Percentiles rank a stretch among this genome's conserved stretches.
Conservation (phyloP, 1,140 invertebrate species). For the Drosophila teissieri region DNA sequence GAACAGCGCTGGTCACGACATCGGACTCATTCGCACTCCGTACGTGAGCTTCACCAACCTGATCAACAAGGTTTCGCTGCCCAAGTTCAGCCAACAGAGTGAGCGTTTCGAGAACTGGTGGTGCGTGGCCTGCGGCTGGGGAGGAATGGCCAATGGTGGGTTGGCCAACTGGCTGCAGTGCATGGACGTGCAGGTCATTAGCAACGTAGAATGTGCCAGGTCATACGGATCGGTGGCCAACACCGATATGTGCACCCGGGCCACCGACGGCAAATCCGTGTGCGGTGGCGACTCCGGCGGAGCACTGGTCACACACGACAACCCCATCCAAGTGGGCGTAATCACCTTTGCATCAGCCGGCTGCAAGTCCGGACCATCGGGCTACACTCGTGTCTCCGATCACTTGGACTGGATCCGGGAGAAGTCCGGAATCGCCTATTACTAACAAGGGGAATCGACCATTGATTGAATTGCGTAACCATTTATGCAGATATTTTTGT, state of each 20-base stretch:
- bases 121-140: slow-evolving; percentile 60
- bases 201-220: slow-evolving; percentile 17
- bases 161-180: slow-evolving; percentile 41
- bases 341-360: slow-evolving; percentile 18
- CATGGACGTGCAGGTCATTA: slow-evolving; percentile 34
- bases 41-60: slow-evolving; percentile 34
- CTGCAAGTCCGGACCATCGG: slow-evolving; percentile 24
- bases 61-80: slow-evolving; percentile 44
- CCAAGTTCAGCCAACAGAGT: slow-evolving; percentile 16
- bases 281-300: slow-evolving; percentile 42
- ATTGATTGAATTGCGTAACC: too few species aligned
- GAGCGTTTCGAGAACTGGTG: slow-evolving; percentile 43
- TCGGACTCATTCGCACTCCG: slow-evolving; percentile 58
- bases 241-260: slow-evolving; percentile 35
- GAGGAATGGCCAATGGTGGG: slow-evolving; percentile 26
- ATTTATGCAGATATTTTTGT: neutral
- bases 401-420: slow-evolving; percentile 41
- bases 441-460: neutral
- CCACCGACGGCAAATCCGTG: slow-evolving; percentile 8
- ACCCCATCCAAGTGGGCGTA: slow-evolving; percentile 32
- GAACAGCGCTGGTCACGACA: slow-evolving; percentile 53
- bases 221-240: slow-evolving; percentile 8
- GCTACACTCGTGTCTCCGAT: slow-evolving; percentile 36
- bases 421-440: slow-evolving; percentile 48
- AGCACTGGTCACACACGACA: slow-evolving; percentile 42